Evolutionary conservation across 53 echinoderm and acorn worm species (phyloP).

Genomic region (Apostichopus leukothele): DNA sequence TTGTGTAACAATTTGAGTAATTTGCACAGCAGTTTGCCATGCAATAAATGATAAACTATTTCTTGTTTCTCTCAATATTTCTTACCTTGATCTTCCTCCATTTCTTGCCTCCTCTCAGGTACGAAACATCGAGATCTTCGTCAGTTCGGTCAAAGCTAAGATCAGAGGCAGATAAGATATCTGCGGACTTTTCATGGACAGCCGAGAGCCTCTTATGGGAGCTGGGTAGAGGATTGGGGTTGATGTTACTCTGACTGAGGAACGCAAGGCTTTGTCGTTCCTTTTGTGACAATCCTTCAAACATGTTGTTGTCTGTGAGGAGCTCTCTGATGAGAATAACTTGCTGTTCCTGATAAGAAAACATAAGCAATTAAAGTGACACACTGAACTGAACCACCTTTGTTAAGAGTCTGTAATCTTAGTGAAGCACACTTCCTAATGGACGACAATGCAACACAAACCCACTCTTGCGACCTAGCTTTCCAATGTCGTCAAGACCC

Average conservation of each 20-base stretch:
- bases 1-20: too few relatives aligned
- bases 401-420: too few relatives aligned
- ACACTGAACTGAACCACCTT: too few relatives aligned
- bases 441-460: too few relatives aligned
- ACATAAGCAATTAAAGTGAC: too few relatives aligned
- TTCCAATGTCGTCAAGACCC: too few relatives aligned
- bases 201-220: slow-evolving; percentile 74
- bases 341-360: slow-evolving; percentile 73
- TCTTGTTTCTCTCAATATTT: too few relatives aligned
- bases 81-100: slow-evolving; percentile 61
- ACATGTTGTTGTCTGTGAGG: slow-evolving; percentile 80
- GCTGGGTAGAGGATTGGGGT: slow-evolving; percentile 48
- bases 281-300: slow-evolving; percentile 77
- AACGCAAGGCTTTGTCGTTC: slow-evolving; percentile 86
- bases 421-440: too few relatives aligned
- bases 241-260: slow-evolving; percentile 65
- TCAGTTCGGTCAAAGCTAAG: slow-evolving; percentile 96
- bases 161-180: slow-evolving; percentile 88
- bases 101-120: slow-evolving; percentile 85
- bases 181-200: slow-evolving; percentile 87
- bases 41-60: too few relatives aligned
- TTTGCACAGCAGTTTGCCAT: too few relatives aligned
- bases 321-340: slow-evolving; percentile 91
- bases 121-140: slow-evolving; percentile 90
- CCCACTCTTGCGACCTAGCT: too few relatives aligned